Base-by-base conservation (phyloP, 53 echinoderm and acorn worm genomes). In the Actinopyga echinites region DNA sequence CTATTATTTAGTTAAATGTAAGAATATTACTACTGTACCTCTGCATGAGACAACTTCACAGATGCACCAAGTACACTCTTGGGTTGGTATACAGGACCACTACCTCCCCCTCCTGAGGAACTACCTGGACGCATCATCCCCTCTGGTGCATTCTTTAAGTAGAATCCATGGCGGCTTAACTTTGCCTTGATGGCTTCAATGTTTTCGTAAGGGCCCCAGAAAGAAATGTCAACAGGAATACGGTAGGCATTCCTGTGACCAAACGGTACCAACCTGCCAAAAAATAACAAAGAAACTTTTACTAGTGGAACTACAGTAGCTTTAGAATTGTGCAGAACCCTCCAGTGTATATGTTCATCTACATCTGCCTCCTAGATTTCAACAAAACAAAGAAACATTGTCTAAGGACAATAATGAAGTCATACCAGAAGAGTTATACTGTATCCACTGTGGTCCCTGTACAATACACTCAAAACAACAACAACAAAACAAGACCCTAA, bases 181-280 rank as follows among this genome's bases (percentile, higher is more conserved):
- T 30, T 83, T 25, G 87, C 90, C 24, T 74, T 85, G 19, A 92
- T 91, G 13, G 56, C 64, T 13, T 79, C 89, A 34, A 71, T 36
- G 38, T 92, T 89, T 28, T 89, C 89, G 3, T 65, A 80, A 20
- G 83, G 84, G 0, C 93, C 96, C 90, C 93, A 93, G 22, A 96
- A 79, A 2, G 92, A 87, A 19, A 96, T 92, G 73, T 96, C 92
- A n/a, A 93, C 88, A 2, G 96, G 93, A 52, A 96, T 93, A 8
- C 86, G 75, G 74, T 65, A 93, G 29, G 30, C 9, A 74, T 95
- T 95, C 55, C 86, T 84, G 64, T 87, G 83, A 9, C 95, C 95
- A 19, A 58, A 86, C 21, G 95, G 95, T 10, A 95, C 93, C 12
- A 95, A 79, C 12, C 95, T 95, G 68, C 52, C 22, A 40, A 24